phyloP scores from a whole-genome alignment of 1,140 invertebrate genomes.

The Halyomorpha halys region DNA sequence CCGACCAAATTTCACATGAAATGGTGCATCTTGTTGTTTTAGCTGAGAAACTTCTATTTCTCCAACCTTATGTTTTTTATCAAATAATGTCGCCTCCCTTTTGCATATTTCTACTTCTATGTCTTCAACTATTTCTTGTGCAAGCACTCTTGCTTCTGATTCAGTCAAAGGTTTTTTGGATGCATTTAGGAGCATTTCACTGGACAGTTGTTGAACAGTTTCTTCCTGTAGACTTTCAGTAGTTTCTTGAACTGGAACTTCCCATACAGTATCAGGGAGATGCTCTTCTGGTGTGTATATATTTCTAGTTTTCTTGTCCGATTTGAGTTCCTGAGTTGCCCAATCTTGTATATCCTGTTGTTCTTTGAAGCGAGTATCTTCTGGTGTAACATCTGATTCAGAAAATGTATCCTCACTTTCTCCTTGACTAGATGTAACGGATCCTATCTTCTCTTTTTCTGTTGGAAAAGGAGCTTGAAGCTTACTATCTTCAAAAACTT shows the following conservation, averaged over 20 bases:
- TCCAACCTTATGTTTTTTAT: neutral
- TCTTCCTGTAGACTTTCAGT: slow-evolving; percentile 31
- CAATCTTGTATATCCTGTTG: slow-evolving; percentile 30
- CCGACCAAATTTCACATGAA: slow-evolving; percentile 33
- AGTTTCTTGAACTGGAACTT: slow-evolving; percentile 47
- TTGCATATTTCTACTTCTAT: slow-evolving; percentile 43
- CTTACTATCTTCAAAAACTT: slow-evolving; percentile 33
- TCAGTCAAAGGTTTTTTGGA: slow-evolving; percentile 34
- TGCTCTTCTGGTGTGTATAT: slow-evolving; percentile 46
- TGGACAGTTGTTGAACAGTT: slow-evolving; percentile 15
- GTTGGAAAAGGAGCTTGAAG: slow-evolving; percentile 15
- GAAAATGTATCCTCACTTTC: slow-evolving; percentile 47
- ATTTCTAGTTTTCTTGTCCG: slow-evolving; percentile 19
- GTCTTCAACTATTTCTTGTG: slow-evolving; percentile 42
- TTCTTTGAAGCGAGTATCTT: slow-evolving; percentile 36
- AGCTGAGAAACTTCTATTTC: neutral
- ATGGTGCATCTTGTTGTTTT: neutral
- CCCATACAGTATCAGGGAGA: slow-evolving; percentile 50
- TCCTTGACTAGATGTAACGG: slow-evolving; percentile 37
- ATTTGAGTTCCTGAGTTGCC: slow-evolving; percentile 16
- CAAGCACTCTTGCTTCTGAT: slow-evolving; percentile 38
- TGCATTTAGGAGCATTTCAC: slow-evolving; percentile 31
- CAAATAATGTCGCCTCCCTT: slow-evolving; percentile 29
- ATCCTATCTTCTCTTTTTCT: slow-evolving; percentile 25
- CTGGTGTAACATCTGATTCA: slow-evolving; percentile 42